Percentiles rank a stretch among this genome's conserved stretches.
Evolutionary conservation across 2,113 vertebrate species (phyloP).

Genomic region (Osmerus eperlanus): DNA sequence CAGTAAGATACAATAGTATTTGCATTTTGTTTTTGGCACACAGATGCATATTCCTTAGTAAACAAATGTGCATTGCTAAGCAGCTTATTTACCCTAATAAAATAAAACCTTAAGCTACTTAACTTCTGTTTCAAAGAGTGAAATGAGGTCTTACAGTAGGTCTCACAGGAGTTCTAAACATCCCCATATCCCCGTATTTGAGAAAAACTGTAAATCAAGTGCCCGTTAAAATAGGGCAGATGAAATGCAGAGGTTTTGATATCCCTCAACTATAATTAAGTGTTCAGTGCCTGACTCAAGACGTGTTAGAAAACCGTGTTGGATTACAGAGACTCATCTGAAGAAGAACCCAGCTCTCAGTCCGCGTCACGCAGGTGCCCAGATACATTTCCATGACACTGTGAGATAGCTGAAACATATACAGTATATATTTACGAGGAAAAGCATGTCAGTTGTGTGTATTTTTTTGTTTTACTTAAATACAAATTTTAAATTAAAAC

Average conservation of each 20-base stretch:
- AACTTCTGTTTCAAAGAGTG: background rate
- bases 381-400: background rate
- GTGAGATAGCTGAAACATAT: no score
- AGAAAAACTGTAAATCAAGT: conserved; percentile 9
- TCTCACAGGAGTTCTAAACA: background rate
- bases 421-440: no score
- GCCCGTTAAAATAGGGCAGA: background rate
- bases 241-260: conserved; percentile 14
- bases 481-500: no score
- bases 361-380: conserved; percentile 17
- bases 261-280: conserved; percentile 28
- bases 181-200: background rate
- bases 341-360: conserved; percentile 10
- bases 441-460: no score
- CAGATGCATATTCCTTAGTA: no score
- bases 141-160: background rate
- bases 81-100: background rate
- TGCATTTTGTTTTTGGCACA: no score
- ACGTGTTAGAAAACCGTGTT: conserved; percentile 27
- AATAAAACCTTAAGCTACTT: background rate
- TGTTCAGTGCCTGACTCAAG: conserved; percentile 13
- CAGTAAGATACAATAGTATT: no score
- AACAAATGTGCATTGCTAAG: no score
- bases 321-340: background rate
- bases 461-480: no score